Evolutionary conservation across 1,140 invertebrate species (phyloP).

Genomic region (Formica selysi): DNA sequence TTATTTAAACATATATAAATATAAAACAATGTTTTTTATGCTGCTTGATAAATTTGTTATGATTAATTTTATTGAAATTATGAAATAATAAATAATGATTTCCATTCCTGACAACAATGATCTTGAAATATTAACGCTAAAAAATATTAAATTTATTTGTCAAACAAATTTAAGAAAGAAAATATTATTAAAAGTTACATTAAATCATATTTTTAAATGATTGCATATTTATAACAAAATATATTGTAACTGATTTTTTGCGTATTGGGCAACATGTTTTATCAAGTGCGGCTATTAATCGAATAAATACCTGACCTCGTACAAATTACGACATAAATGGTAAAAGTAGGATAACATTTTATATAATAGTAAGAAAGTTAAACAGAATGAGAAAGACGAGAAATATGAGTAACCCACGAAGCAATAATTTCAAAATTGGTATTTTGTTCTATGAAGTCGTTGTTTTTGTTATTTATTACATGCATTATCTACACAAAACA

Average conservation of each 20-base stretch:
- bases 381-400: background rate
- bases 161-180: background rate
- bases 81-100: background rate
- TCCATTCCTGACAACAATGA: background rate
- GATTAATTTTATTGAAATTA: background rate
- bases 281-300: background rate
- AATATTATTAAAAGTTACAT: background rate
- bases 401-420: background rate
- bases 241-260: background rate
- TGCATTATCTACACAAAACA: background rate
- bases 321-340: background rate
- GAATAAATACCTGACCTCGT: background rate
- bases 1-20: background rate
- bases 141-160: background rate
- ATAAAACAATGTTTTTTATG: background rate
- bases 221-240: background rate
- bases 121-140: background rate
- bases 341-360: background rate
- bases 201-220: background rate
- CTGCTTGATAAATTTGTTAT: background rate
- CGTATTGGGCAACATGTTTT: background rate
- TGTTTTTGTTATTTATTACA: slow-evolving; percentile 16
- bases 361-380: background rate
- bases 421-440: background rate
- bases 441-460: background rate